phyloP scores from a whole-genome alignment of 2,888 invertebrate genomes.

The Drosophila maculinotata region DNA sequence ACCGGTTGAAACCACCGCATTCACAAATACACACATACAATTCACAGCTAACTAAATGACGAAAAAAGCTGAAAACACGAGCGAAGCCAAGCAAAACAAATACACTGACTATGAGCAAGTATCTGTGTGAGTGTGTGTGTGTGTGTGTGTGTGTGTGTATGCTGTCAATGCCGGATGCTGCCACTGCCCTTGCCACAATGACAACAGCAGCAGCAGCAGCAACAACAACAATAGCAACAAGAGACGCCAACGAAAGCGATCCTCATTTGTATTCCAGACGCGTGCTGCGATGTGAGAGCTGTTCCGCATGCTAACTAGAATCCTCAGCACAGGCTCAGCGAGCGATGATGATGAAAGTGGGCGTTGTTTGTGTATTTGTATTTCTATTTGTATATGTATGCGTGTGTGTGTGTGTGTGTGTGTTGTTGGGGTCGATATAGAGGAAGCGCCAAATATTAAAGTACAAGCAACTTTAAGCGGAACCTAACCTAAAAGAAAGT shows the following conservation, averaged over 20 bases:
- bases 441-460: slow-evolving; percentile 67
- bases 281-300: slow-evolving; percentile 70
- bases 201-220: slow-evolving; percentile 31
- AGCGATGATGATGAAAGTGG: slow-evolving; percentile 72
- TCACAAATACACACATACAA: slow-evolving; percentile 26
- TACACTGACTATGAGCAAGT: slow-evolving; percentile 44
- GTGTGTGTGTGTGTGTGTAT: slow-evolving; percentile 31
- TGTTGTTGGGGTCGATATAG: slow-evolving; percentile 63
- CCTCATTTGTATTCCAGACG: slow-evolving; percentile 85
- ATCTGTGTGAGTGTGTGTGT: slow-evolving; percentile 25
- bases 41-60: slow-evolving; percentile 42
- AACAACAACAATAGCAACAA: slow-evolving; percentile 23
- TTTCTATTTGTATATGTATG: slow-evolving; percentile 9
- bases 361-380: slow-evolving; percentile 36
- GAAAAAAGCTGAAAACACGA: slow-evolving; percentile 41
- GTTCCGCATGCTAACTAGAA: slow-evolving; percentile 72
- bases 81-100: slow-evolving; percentile 52
- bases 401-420: slow-evolving; percentile 29
- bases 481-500: slow-evolving; percentile 4
- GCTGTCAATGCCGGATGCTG: slow-evolving; percentile 79
- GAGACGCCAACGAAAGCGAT: slow-evolving; percentile 73
- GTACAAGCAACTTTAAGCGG: slow-evolving; percentile 29
- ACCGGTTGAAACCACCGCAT: slow-evolving; percentile 13
- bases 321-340: slow-evolving; percentile 41
- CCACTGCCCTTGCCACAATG: slow-evolving; percentile 54